Evolutionary conservation across 2,888 invertebrate genomes (phyloP), one percentile per base, ranked within the genome.

Genomic region (Lithophane socia): DNA sequence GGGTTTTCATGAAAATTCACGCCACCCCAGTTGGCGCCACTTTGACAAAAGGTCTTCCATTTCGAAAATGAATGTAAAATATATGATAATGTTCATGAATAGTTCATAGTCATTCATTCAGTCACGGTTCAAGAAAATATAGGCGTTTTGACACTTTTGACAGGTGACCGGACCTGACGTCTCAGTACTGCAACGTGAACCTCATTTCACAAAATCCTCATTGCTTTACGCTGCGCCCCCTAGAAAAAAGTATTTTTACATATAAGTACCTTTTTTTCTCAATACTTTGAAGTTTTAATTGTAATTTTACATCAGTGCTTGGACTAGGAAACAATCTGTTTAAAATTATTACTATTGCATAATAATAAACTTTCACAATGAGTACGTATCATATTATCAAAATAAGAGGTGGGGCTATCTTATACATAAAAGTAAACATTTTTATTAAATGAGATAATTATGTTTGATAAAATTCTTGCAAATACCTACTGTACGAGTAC

Each of bases 331-430:
- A 67, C 16, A 21, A 67, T 49, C 12, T 61, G 12, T 61, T 47
- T 24, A 42, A 49, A 70, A 61, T 70, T 29, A 16, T 54, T 16
- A 44, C 37, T 29, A 37, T 47, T 24, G 16, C n/a, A 29, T 47
- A 37, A 47, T 13, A 47, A 49, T 12, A 47, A 60, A 63, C 16
- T 21, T 9, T 29, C 4, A 2, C 8, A 49, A 21, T 44, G 18
- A 54, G 24, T 42, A n/a, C n/a, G n/a, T n/a, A 29, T 47, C 9
- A 18, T 9, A 61, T 54, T 42, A 65, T 61, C 21, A 44, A 64
- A 64, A 69, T 24, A n/a, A n/a, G n/a, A 68, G 64, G 70, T 52
- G 64, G 0, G 29, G n/a, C 24, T 67, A 68, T 77, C 64, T 58
- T 60, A 60, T 54, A 21, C 8, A 52, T 3, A 9, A 58, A 69